Evolutionary conservation across 2,113 vertebrate species (phyloP).

Genomic region (Salvelinus namaycush): DNA sequence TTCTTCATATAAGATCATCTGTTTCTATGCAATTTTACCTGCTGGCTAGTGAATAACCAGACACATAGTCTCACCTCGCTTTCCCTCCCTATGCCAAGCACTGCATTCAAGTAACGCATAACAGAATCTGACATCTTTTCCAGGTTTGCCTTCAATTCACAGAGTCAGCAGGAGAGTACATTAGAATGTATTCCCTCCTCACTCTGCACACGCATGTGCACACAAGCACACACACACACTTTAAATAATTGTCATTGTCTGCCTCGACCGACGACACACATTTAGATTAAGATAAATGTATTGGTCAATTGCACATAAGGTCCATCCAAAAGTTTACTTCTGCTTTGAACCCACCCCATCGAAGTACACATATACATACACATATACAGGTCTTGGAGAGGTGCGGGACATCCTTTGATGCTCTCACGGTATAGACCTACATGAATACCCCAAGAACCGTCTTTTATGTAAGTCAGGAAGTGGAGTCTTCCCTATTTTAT

Average conservation of each 20-base stretch:
- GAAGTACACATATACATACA: constrained; percentile 2
- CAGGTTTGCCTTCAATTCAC: neutral
- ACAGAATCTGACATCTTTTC: too few relatives aligned
- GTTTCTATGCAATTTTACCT: neutral
- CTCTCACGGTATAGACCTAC: neutral
- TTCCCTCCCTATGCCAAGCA: too few relatives aligned
- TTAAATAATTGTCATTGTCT: neutral
- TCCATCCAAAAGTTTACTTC: too few relatives aligned
- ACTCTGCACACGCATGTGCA: too few relatives aligned
- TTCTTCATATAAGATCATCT: neutral
- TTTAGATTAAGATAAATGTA: too few relatives aligned
- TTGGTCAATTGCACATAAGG: too few relatives aligned
- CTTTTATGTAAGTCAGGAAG: neutral
- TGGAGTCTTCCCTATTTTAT: neutral
- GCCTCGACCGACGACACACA: neutral
- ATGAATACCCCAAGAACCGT: neutral
- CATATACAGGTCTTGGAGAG: neutral
- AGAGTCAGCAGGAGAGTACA: neutral
- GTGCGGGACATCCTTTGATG: too few relatives aligned
- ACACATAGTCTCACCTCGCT: neutral
- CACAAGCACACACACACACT: too few relatives aligned
- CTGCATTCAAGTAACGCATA: too few relatives aligned
- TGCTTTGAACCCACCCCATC: too few relatives aligned
- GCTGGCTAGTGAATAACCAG: neutral
- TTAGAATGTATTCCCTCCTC: neutral